Evolutionary conservation across 2,797 vertebrate genomes (phyloP), one percentile per base, ranked within the genome.

Genomic region (Peromyscus nudipes): DNA sequence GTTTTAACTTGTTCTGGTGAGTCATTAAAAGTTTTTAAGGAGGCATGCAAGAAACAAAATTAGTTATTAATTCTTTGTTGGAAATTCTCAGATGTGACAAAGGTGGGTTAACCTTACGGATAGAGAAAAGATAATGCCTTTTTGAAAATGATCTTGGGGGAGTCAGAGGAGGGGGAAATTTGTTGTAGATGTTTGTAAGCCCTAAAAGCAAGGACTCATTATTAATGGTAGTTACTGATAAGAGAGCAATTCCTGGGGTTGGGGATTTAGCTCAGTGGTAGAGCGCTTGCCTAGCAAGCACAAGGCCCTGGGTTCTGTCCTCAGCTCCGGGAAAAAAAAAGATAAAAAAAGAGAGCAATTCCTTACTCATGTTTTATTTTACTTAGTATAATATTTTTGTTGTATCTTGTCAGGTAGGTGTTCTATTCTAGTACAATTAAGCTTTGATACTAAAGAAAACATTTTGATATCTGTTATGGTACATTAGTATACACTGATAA

Each of bases 391-490:
- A 79, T 67, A 62, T 3, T 8, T 83, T 27, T 81, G 23, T 4
- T 65, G 37, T 55, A 57, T 57, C 1, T 40, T 84, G 29, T 49
- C 52, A 95, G 62, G 7, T 79, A 87, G 62, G 69, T 80, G 3
- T 64, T 84, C 23, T 82, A 79, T 79, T 89, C n/a, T 55, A 91
- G 49, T 13, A 76, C 2, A 83, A 86, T 85, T 91, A 86, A 87
- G 13, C 1, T 93, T 93, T 93, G 75, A 46, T 76, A 27, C 46
- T 95, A 80, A 84, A 76, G 37, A 93, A 97, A 95, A 90, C 4
- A 55, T 75, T 76, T 93, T 82, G 6, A 21, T 84, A 92, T 67
- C 10, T 83, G 76, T 69, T 92, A 65, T 85, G 27, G 9, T 89
- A 85, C 31, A 85, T 43, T 79, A 89, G 34, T 77, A 82, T 14